Evolutionary conservation across 2,113 vertebrate genomes (phyloP).

Genomic region (Siniperca knerii): DNA sequence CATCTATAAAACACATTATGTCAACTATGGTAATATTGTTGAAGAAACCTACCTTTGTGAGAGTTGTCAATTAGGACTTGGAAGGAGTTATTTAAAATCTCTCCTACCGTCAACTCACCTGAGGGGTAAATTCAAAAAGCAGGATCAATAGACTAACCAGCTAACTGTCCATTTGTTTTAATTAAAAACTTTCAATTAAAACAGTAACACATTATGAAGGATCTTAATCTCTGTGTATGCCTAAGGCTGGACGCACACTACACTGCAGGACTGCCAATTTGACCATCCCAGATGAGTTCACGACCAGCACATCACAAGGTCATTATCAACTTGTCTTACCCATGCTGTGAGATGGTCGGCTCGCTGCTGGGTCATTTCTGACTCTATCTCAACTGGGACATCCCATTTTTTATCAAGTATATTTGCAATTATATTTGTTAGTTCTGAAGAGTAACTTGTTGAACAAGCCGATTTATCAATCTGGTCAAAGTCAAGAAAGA

Average conservation of each 20-base stretch:
- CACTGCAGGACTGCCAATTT: constrained; percentile 1
- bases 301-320: constrained; percentile 1
- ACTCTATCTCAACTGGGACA: not conserved
- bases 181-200: constrained; percentile 51
- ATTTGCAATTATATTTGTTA: not conserved
- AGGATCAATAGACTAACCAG: constrained; percentile 82
- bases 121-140: constrained; percentile 84
- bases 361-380: not conserved
- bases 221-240: constrained; percentile 29
- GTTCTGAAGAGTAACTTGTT: not conserved
- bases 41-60: constrained; percentile 81
- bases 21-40: constrained; percentile 69
- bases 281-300: constrained; percentile 24
- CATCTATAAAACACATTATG: constrained; percentile 58
- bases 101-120: constrained; percentile 85
- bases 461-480: not conserved
- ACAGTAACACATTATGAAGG: constrained; percentile 53
- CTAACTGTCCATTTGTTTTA: constrained; percentile 53
- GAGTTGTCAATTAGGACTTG: constrained; percentile 84
- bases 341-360: not conserved
- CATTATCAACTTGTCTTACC: not conserved
- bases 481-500: constrained; percentile 8
- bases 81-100: constrained; percentile 85
- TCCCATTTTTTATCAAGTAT: not conserved
- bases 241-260: constrained; percentile 50